These are phyloP conservation scores for Venturia canescens DNA, from an alignment of 1,140 invertebrate genomes.

Conservation along the genomic window DNA sequence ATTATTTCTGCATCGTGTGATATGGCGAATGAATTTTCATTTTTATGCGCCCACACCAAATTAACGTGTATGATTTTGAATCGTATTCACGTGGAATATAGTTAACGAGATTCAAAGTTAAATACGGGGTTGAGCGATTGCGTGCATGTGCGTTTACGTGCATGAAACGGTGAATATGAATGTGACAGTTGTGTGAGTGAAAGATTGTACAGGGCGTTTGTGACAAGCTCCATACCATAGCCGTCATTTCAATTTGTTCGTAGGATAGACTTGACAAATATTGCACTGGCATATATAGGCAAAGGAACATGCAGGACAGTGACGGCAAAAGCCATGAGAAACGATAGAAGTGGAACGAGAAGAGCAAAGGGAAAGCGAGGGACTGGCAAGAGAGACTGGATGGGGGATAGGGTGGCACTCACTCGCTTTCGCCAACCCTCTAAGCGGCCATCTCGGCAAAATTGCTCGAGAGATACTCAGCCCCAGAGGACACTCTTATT, in stretches of 20 bases:
- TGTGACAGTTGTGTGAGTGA: no score
- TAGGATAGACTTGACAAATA: conserved; percentile 65
- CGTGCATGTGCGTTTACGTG: neutral
- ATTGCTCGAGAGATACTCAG: conserved; percentile 64
- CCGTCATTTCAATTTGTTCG: conserved; percentile 68
- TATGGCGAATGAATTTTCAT: no score
- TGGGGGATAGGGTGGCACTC: neutral
- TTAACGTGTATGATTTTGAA: neutral
- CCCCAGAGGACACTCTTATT: conserved; percentile 64
- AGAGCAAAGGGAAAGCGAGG: neutral
- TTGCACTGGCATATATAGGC: conserved; percentile 55
- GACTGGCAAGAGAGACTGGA: neutral
- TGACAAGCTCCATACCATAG: conserved; percentile 62
- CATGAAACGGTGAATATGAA: neutral
- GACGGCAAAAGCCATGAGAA: neutral
- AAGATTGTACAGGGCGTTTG: conserved; percentile 30
- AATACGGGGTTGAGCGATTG: neutral
- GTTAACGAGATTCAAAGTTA: no score
- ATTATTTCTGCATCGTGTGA: no score
- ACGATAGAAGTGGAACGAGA: neutral
- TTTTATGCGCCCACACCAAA: neutral
- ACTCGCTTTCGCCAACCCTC: conserved; percentile 38
- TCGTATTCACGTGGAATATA: neutral
- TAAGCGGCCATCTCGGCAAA: conserved; percentile 54
- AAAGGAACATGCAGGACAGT: no score